phyloP scores from a whole-genome alignment of 1,140 invertebrate species.

The Eciton burchellii region DNA sequence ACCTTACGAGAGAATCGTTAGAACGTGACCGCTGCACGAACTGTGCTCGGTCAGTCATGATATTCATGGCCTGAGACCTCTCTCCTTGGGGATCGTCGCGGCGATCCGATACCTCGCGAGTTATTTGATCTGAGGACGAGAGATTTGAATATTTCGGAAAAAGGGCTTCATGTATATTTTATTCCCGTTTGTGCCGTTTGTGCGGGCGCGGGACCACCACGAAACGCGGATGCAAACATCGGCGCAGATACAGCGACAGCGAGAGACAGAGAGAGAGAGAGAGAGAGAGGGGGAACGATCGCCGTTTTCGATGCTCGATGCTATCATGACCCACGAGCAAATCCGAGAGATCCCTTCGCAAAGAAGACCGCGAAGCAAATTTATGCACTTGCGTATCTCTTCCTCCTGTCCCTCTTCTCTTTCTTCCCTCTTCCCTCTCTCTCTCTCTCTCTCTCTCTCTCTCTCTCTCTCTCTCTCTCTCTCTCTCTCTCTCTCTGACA shows the following conservation, averaged over 20 bases:
- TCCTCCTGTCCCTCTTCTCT: too few relatives aligned
- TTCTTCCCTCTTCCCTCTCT: too few relatives aligned
- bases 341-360: not conserved
- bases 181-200: constrained; percentile 70
- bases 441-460: not conserved
- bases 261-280: too few relatives aligned
- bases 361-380: constrained; percentile 10
- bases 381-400: constrained; percentile 19
- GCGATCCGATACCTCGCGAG: constrained; percentile 79
- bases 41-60: constrained; percentile 84
- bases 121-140: constrained; percentile 82
- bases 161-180: constrained; percentile 85
- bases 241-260: too few relatives aligned
- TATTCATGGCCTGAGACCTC: constrained; percentile 85
- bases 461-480: not conserved
- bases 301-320: constrained; percentile 5
- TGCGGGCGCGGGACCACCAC: constrained; percentile 26
- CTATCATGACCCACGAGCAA: not conserved
- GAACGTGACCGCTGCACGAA: constrained; percentile 74
- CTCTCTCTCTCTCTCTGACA: too few relatives aligned
- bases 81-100: constrained; percentile 75
- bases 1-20: constrained; percentile 75
- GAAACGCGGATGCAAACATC: not conserved
- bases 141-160: constrained; percentile 84
- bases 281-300: not conserved